Evolutionary conservation across 1,140 invertebrate genomes (phyloP), one percentile per base, ranked within the genome.

Genomic region (Capitella teleta): DNA sequence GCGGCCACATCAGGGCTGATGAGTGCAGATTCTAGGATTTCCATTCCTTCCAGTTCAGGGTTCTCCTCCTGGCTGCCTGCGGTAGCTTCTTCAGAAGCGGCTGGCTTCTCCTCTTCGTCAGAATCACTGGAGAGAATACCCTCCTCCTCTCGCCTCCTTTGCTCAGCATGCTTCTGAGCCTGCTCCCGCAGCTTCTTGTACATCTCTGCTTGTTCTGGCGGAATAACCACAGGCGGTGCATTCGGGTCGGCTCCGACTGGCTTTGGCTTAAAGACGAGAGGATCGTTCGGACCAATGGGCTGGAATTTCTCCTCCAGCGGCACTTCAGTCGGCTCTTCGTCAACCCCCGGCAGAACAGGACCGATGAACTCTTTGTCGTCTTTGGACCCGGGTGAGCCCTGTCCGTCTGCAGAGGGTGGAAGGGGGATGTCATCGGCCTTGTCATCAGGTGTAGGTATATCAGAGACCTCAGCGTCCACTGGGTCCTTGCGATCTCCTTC

Each of bases 221-320:
- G 52, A n/a, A 49, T 48, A 30, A 41, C 40, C 18, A 49, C 40
- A 3, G 46, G n/a, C 4, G 18, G n/a, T 5, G 23, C 25, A 4
- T n/a, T 49, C 10, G 25, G 19, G n/a, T 26, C 42, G 28, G 37
- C 38, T 5, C 37, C 25, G 38, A 12, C 19, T 23, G 26, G 49
- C 21, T n/a, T 38, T 3, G 21, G 49, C 14, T 53, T 53, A 25
- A 53, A 53, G 10, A 53, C 52, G 1, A 53, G 45, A 28, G 52
- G 52, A 32, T 53, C 52, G 36, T 53, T 49, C 3, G 52, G 52
- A 24, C 52, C 52, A 14, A 53, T 53, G 1, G 46, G 52, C 25
- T 53, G 52, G 28, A 53, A 53, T 16, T 25, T 19, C 14, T 49
- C 47, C 24, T 49, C 32, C 26, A n/a, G 16, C 5, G 3, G 21